phyloP scores from a whole-genome alignment of 2,888 invertebrate species.

The Halocaridina rubra region DNA sequence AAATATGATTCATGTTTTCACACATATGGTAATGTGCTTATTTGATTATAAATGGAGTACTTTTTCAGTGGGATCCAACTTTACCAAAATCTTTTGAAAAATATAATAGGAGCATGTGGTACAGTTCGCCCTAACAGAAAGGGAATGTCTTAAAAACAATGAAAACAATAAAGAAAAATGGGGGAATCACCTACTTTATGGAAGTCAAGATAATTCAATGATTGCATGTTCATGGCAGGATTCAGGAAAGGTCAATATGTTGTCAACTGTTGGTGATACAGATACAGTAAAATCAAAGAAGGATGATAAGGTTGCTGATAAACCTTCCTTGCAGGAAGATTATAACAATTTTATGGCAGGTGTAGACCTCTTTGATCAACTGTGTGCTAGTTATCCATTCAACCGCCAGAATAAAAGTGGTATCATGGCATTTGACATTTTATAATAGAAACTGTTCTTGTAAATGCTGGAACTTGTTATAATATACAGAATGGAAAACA shows the following conservation, averaged over 20 bases:
- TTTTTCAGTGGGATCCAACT: no score
- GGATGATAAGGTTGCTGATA: not conserved
- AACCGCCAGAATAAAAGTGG: conserved; percentile 1
- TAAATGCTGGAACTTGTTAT: conserved; percentile 6
- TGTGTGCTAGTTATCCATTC: conserved; percentile 15
- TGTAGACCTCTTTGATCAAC: conserved; percentile 19
- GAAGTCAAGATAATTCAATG: not conserved
- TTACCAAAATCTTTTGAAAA: no score
- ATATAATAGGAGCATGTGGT: conserved; percentile 12
- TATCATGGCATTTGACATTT: conserved; percentile 17
- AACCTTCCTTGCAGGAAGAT: not conserved
- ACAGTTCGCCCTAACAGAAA: conserved; percentile 5
- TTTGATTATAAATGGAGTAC: no score
- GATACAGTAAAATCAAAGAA: not conserved
- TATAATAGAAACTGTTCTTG: conserved; percentile 11
- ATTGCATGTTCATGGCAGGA: conserved; percentile 17
- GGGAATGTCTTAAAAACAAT: not conserved
- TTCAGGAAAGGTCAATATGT: conserved; percentile 11
- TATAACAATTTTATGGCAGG: conserved; percentile 19
- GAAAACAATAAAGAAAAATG: not conserved
- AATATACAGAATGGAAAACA: not conserved
- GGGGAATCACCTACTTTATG: not conserved
- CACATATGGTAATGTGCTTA: no score
- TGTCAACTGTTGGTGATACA: conserved; percentile 14
- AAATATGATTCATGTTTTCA: no score